phyloP scores from a whole-genome alignment of 2,113 vertebrate species.

The Hirundichthys speculiger region DNA sequence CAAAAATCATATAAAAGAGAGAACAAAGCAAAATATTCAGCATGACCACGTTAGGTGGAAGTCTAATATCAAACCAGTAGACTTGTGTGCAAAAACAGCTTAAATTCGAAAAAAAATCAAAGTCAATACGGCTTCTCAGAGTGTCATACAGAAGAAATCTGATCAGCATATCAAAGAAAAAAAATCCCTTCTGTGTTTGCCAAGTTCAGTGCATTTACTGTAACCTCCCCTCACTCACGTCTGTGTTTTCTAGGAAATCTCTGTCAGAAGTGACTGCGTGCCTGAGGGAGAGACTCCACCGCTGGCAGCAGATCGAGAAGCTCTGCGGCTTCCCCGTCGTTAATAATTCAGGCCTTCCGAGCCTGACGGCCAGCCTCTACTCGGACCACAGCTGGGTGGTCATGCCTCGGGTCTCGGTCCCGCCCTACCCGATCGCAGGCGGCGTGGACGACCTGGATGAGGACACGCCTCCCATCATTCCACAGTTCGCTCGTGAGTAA shows the following conservation, averaged over 20 bases:
- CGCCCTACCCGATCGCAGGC: slow-evolving; percentile 95
- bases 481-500: slow-evolving; percentile 91
- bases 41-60: too few relatives aligned
- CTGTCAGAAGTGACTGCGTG: slow-evolving; percentile 95
- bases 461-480: slow-evolving; percentile 95
- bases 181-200: not conserved
- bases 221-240: too few relatives aligned
- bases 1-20: too few relatives aligned
- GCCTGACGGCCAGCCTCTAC: slow-evolving; percentile 93
- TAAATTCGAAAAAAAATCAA: too few relatives aligned
- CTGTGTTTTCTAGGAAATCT: slow-evolving; percentile 83
- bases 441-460: slow-evolving; percentile 98
- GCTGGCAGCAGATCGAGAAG: slow-evolving; percentile 99
- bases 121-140: too few relatives aligned
- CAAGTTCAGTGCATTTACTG: too few relatives aligned
- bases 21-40: too few relatives aligned
- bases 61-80: too few relatives aligned
- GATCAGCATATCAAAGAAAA: too few relatives aligned
- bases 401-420: slow-evolving; percentile 95
- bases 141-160: too few relatives aligned
- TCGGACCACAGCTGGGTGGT: slow-evolving; percentile 99
- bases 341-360: slow-evolving; percentile 94
- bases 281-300: slow-evolving; percentile 95
- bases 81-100: too few relatives aligned
- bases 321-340: slow-evolving; percentile 97